Evolutionary conservation across 2,888 invertebrate genomes (phyloP), one percentile per base, ranked within the genome.

Genomic region (Trissolcus japonicus): DNA sequence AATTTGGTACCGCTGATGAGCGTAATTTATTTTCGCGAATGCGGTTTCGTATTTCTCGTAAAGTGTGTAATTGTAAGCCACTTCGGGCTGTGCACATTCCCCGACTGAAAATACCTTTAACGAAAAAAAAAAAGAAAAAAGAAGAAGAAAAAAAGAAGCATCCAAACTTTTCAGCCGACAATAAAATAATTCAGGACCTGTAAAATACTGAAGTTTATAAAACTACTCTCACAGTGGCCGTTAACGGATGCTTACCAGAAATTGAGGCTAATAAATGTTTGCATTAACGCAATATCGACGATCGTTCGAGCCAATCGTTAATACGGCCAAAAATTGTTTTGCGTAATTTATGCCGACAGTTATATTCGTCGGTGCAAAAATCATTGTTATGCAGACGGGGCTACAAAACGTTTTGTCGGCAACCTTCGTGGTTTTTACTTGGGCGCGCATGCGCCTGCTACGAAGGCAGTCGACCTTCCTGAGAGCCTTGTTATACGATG

Each of bases 381-480:
- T 73, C 56, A 76, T 76, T 73, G 73, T 79, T 72, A 72, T 63
- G 67, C 56, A 63, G 75, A 71, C 67, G 65, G 63, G 71, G 59
- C 71, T 75, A 57, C 71, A 67, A 76, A 67, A 68, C 68, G 72
- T 80, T 76, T 80, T 67, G 72, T 62, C 71, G 66, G 76, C 67
- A 72, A 65, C 60, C 69, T 68, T 53, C 72, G 74, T 62, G 54
- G 59, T 65, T 68, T 75, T 66, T 76, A 76, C 75, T 65, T 69
- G 71, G 74, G 17, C 74, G 76, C 79, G 80, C 78, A 72, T 79
- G 80, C 79, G 80, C 80, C 66, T 80, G 81, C 82, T 78, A 56
- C 75, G 67, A 80, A 82, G 83, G 81, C 83, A 76, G 82, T 83
- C 84, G 86, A 86, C 86, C 86, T 86, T 86, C 86, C 83, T 83